Evolutionary conservation across 2,888 invertebrate genomes (phyloP).

Genomic region (Margaritifera margaritifera): DNA sequence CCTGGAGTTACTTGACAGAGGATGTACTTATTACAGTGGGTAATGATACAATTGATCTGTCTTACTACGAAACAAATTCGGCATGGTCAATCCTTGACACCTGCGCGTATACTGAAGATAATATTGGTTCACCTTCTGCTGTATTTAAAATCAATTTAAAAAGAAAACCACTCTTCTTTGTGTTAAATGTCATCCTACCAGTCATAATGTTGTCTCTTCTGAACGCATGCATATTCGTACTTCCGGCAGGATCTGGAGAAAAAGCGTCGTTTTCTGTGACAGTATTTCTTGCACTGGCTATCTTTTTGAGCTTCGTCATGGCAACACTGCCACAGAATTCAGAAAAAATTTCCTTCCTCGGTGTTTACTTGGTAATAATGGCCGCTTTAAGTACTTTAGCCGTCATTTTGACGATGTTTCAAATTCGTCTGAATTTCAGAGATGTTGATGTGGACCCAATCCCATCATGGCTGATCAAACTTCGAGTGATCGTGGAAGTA

Average conservation of each 20-base stretch:
- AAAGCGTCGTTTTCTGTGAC: too few species aligned
- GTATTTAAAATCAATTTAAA: constrained; percentile 19
- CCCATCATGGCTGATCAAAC: constrained; percentile 10
- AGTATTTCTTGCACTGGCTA: too few species aligned
- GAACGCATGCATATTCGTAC: constrained; percentile 29
- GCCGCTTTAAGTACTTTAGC: constrained; percentile 31
- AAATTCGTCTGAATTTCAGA: too few species aligned
- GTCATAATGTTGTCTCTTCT: constrained; percentile 29
- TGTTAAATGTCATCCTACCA: constrained; percentile 29
- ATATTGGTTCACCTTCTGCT: constrained; percentile 13
- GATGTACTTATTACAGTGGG: constrained; percentile 25
- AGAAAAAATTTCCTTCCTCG: constrained; percentile 21
- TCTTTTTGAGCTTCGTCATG: constrained; percentile 25
- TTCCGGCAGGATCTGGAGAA: too few species aligned
- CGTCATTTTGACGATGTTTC: constrained; percentile 21
- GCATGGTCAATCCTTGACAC: constrained; percentile 22
- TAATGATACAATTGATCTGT: constrained; percentile 13
- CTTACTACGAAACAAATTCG: constrained; percentile 17
- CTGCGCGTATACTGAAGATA: constrained; percentile 4
- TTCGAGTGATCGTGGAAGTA: too few species aligned
- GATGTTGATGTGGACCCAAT: too few species aligned
- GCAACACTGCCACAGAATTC: constrained; percentile 24
- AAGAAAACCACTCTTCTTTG: constrained; percentile 30
- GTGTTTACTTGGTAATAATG: too few species aligned
- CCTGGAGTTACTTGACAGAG: constrained; percentile 22